Base-by-base conservation (phyloP, 2,888 invertebrate species). In the Stenotaenia linearis region DNA sequence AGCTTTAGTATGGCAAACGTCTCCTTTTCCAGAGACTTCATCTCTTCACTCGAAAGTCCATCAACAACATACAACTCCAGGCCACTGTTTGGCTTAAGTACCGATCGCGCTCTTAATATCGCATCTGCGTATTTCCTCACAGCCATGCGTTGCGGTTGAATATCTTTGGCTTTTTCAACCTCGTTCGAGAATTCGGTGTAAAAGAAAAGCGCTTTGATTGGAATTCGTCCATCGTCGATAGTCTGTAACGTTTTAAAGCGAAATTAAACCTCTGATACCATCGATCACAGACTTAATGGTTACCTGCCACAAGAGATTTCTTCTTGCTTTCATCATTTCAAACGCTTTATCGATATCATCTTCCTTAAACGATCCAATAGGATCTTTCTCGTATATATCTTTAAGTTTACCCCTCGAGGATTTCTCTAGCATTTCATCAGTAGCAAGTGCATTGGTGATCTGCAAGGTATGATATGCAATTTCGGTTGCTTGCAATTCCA, bases 61-160 rank as follows among this genome's bases (percentile, higher is more conserved):
- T 78, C 81, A 4, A 81, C 75, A 7, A 75, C 80, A 5, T 77
- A 75, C 45, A 81, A 40, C 30, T 81, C 80, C 61, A 81, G 28
- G 6, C 78, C 78, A 23, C 81, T 81, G 25, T 81, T 80, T n/a
- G 81, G 81, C 28, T 18, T 21, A n/a, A 81, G 76, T 0, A 81
- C 78, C 0, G 81, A 81, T 18, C 77, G 61, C 3, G 81, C 77
- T 56, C 80, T 28, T 32, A 81, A 45, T 9, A 81, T 32, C 10
- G 78, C 77, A 69, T 81, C 81, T 37, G 81, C 81, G 25, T 81
- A 81, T 76, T 81, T 81, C 28, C 78, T 18, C 9, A 81, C 79
- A 45, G 80, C 80, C 75, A 80, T 78, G 37, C 37, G 37, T 45
- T 78, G 75, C n/a, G 56, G 35, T n/a, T 28, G 15, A 25, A 50